A percentile compares a stretch with the other conserved stretches of the same genome.
Evolutionary conservation across 2,113 vertebrate species (phyloP).

Genomic region (Eleginops maclovinus): DNA sequence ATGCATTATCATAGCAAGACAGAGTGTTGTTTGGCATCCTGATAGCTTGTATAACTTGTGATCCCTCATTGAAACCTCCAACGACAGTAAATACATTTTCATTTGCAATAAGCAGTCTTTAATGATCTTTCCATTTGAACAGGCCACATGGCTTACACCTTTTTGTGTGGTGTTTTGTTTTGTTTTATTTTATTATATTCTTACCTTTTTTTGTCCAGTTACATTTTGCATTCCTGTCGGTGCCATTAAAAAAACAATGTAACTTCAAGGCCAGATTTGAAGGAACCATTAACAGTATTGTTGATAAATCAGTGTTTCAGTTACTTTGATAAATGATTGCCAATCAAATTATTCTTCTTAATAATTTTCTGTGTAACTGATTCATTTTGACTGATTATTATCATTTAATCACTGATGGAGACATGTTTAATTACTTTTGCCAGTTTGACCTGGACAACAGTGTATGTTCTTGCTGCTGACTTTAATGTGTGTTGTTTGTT

Average conservation of each 20-base stretch:
- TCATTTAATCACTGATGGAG: slow-evolving; percentile 55
- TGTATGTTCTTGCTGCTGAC: slow-evolving; percentile 75
- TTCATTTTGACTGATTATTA: slow-evolving; percentile 42
- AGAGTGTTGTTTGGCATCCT: slow-evolving; percentile 39
- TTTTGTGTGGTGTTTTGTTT: slow-evolving; percentile 46
- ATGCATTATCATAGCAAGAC: slow-evolving; percentile 55
- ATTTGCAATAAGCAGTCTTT: slow-evolving; percentile 39
- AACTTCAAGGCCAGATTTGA: slow-evolving; percentile 60
- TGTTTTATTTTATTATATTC: slow-evolving; percentile 47
- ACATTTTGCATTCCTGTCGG: slow-evolving; percentile 81
- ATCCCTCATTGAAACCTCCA: slow-evolving; percentile 47
- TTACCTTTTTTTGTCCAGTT: slow-evolving; percentile 49
- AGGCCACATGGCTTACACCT: slow-evolving; percentile 42
- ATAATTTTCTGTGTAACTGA: slow-evolving; percentile 24
- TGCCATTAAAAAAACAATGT: slow-evolving; percentile 39
- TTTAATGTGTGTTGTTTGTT: slow-evolving; percentile 67
- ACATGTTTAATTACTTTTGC: slow-evolving; percentile 54
- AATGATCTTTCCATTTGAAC: slow-evolving; percentile 51
- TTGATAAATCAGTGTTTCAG: slow-evolving; percentile 50
- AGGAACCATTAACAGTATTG: slow-evolving; percentile 74
- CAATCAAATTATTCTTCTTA: slow-evolving; percentile 21
- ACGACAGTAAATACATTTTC: slow-evolving; percentile 31
- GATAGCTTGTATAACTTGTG: slow-evolving; percentile 51
- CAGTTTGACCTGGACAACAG: slow-evolving; percentile 55
- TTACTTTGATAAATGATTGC: slow-evolving; percentile 39